These are phyloP conservation scores for Teleopsis dalmanni DNA, from an alignment of 1,140 invertebrate genomes.

Conservation along the genomic window DNA sequence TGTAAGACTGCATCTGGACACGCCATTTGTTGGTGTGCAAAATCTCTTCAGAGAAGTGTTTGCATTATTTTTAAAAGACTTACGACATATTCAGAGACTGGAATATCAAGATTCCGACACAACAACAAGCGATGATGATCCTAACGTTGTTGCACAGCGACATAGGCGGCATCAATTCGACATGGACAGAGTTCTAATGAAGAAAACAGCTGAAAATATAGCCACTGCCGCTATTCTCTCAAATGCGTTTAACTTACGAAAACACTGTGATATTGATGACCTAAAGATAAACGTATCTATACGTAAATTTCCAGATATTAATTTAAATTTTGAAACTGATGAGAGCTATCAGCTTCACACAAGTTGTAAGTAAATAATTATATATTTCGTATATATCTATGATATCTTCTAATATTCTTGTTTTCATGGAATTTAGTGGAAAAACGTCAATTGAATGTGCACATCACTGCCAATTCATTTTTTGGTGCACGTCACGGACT, in stretches of 20 bases:
- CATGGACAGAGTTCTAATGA: not conserved
- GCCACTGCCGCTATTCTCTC: slow-evolving; percentile 17
- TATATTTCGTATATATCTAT: too few species aligned
- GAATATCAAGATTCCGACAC: slow-evolving; percentile 16
- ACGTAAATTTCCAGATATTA: slow-evolving; percentile 46
- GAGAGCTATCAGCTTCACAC: slow-evolving; percentile 65
- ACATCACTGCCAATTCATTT: slow-evolving; percentile 60
- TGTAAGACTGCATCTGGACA: slow-evolving; percentile 29
- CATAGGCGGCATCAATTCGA: slow-evolving; percentile 7
- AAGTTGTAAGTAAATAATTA: slow-evolving; percentile 42
- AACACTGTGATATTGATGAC: slow-evolving; percentile 43
- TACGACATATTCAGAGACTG: slow-evolving; percentile 33
- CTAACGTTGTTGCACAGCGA: too few species aligned
- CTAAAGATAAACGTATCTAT: slow-evolving; percentile 50
- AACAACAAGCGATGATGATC: too few species aligned
- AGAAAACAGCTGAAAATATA: slow-evolving; percentile 8
- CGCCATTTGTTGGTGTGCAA: slow-evolving; percentile 29
- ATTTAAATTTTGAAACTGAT: slow-evolving; percentile 59
- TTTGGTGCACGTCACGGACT: slow-evolving; percentile 71
- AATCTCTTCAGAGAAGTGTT: slow-evolving; percentile 30
- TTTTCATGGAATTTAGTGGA: too few species aligned
- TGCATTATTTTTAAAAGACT: slow-evolving; percentile 33
- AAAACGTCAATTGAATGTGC: slow-evolving; percentile 49
- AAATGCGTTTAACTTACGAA: slow-evolving; percentile 20
- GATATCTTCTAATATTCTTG: too few species aligned